A percentile compares a stretch with the other conserved stretches of the same genome.
phyloP scores from a whole-genome alignment of 2,113 vertebrate species.

The Girardinichthys multiradiatus region DNA sequence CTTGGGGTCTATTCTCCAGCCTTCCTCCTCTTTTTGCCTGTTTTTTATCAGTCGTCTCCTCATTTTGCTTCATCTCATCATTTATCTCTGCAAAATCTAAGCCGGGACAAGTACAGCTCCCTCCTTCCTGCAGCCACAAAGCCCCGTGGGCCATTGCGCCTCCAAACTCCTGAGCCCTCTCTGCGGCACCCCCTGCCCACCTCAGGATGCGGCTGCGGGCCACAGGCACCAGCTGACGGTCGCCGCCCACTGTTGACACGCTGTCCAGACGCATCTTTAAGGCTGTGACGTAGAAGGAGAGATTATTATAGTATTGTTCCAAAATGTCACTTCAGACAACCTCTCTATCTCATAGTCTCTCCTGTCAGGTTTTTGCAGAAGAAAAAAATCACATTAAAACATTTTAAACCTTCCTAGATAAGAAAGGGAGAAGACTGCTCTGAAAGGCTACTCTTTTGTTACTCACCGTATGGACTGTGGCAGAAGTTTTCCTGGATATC shows the following conservation, averaged over 20 bases:
- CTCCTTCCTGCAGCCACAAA: slow-evolving; percentile 79
- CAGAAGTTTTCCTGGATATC: slow-evolving; percentile 79
- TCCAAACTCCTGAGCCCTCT: slow-evolving; percentile 66
- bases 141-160: slow-evolving; percentile 71
- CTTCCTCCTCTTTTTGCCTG: slow-evolving; percentile 22
- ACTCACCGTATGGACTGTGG: slow-evolving; percentile 77
- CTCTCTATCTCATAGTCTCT: background rate
- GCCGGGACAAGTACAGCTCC: slow-evolving; percentile 74
- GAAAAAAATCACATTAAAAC: background rate
- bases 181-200: slow-evolving; percentile 66
- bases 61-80: background rate
- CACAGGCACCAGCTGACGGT: slow-evolving; percentile 76
- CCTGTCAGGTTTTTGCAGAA: background rate
- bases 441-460: slow-evolving; percentile 1
- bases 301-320: background rate
- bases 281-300: slow-evolving; percentile 62
- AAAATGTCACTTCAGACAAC: slow-evolving; percentile 21
- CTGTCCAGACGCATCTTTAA: slow-evolving; percentile 81
- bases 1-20: slow-evolving; percentile 9
- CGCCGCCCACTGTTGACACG: slow-evolving; percentile 66
- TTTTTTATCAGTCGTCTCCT: slow-evolving; percentile 21
- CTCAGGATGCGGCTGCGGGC: slow-evolving; percentile 76
- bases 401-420: too few relatives aligned
- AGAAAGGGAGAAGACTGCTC: background rate
- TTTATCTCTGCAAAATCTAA: slow-evolving; percentile 59